Conservation (phyloP, 2,888 invertebrate species). For the Osmoderma eremita region DNA sequence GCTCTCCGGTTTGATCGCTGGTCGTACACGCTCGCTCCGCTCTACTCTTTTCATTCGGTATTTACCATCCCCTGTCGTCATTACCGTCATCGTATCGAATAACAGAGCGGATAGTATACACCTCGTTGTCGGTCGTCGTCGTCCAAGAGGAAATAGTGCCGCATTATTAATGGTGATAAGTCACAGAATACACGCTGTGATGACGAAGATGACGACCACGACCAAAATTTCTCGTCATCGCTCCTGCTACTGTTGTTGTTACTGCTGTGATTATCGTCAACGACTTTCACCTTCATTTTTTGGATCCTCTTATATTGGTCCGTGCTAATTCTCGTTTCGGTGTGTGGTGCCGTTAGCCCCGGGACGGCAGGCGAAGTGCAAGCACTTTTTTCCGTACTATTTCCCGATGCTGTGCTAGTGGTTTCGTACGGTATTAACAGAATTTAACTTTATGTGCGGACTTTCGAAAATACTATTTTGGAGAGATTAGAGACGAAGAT, state of each 20-base stretch:
- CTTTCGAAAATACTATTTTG: slow-evolving; percentile 1
- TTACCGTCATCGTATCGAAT: slow-evolving; percentile 31
- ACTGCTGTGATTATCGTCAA: slow-evolving; percentile 17
- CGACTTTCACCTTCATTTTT: slow-evolving; percentile 41
- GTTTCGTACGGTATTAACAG: slow-evolving; percentile 10
- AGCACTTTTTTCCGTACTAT: slow-evolving; percentile 17
- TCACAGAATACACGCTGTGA: slow-evolving; percentile 4
- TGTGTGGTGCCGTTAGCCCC: slow-evolving; percentile 42
- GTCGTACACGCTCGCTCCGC: slow-evolving; percentile 37
- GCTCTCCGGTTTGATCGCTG: slow-evolving; percentile 35
- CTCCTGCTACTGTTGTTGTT: slow-evolving; percentile 51
- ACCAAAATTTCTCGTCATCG: slow-evolving; percentile 26
- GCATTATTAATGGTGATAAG: slow-evolving; percentile 19
- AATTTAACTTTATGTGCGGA: slow-evolving; percentile 22
- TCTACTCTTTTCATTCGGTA: slow-evolving; percentile 54
- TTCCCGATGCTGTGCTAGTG: slow-evolving; percentile 33
- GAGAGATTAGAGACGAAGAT: slow-evolving; percentile 11
- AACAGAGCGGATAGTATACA: slow-evolving; percentile 14
- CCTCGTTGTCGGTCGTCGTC: slow-evolving; percentile 19
- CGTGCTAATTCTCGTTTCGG: slow-evolving; percentile 54
- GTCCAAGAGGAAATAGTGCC: slow-evolving; percentile 4
- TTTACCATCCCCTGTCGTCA: slow-evolving; percentile 46
- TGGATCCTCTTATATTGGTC: slow-evolving; percentile 48
- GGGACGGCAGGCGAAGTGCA: slow-evolving; percentile 44
- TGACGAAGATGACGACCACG: slow-evolving; percentile 1